Evolutionary conservation across 23 tunicate species (phyloP).

Genomic region (Trididemnum clinides): DNA sequence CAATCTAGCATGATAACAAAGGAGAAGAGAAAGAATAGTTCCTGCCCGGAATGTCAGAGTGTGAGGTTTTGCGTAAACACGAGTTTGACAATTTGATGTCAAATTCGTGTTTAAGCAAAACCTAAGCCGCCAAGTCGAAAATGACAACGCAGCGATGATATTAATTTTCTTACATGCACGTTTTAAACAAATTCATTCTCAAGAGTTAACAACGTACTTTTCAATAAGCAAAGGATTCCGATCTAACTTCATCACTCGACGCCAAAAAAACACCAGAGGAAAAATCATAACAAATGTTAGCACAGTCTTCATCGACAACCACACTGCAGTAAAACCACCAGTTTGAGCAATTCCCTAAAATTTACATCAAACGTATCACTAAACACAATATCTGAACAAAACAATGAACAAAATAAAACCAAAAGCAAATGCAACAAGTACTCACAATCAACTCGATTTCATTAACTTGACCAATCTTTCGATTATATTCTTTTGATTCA

Average conservation of each 20-base stretch:
- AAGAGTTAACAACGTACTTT: constrained; percentile 45
- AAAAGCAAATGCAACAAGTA: background rate
- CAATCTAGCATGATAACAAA: too few relatives aligned
- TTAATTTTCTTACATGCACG: too few relatives aligned
- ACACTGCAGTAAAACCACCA: constrained; percentile 86
- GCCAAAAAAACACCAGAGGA: constrained; percentile 85
- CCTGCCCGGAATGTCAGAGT: too few relatives aligned
- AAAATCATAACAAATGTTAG: constrained; percentile 57
- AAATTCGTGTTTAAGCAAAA: too few relatives aligned
- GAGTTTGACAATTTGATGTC: too few relatives aligned
- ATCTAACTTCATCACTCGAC: constrained; percentile 43
- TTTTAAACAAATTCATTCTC: too few relatives aligned
- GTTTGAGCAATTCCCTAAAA: constrained; percentile 67
- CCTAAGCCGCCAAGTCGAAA: too few relatives aligned
- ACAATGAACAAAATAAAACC: background rate
- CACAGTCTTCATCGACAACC: constrained; percentile 64
- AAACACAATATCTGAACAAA: background rate
- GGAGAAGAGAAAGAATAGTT: too few relatives aligned
- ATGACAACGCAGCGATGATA: too few relatives aligned
- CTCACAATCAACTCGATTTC: constrained; percentile 50
- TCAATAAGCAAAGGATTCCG: constrained; percentile 81
- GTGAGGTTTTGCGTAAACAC: too few relatives aligned
- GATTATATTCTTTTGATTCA: constrained; percentile 4
- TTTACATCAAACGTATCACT: background rate
- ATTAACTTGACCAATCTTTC: constrained; percentile 14